Base-by-base conservation (phyloP, 2,888 invertebrate genomes). In the Clanis bilineata region DNA sequence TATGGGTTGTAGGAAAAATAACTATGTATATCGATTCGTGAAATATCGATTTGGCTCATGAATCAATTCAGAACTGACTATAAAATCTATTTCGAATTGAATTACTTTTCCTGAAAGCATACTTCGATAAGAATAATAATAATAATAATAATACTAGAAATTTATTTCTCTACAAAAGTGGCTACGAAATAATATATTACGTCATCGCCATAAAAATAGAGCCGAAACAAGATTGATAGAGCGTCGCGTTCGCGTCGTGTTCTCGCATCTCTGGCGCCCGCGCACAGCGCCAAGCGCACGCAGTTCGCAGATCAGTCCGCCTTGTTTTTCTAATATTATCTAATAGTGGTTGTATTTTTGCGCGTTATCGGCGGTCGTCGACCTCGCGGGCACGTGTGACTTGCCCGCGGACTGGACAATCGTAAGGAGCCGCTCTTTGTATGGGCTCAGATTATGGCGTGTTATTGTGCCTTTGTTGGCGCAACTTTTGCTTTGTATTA, bases 291-390 rank as follows among this genome's bases (percentile, higher is more conserved):
- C n/a, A n/a, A n/a, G n/a, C n/a, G 23, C n/a, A 22, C 45, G 38
- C 45, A 15, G 38, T 51, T 32, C 51, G 32, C 51, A 18, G 18
- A 41, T 41, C 41, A 41, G 58, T 77, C 81, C 81, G 82, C 82
- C 83, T 87, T 88, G 82, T 84, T 83, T 72, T 85, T 87, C 87
- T 88, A 90, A 88, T 88, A 88, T 89, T 88, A 88, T 89, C 86
- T 88, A 87, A 87, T 76, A 55, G 77, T 76, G 80, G 69, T 65
- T 79, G 80, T 84, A 81, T 86, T 89, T 88, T 87, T 74, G 87
- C 85, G 82, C 78, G 77, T 76, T 82, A 88, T 90, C 59, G 63
- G 72, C 72, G 88, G 85, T 85, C 86, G 70, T 81, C 82, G 77
- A 86, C 80, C 84, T 72, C 71, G 71, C 67, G 62, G 70, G 72